Base-by-base conservation (phyloP, 1,140 invertebrate genomes). In the Batillaria attramentaria region DNA sequence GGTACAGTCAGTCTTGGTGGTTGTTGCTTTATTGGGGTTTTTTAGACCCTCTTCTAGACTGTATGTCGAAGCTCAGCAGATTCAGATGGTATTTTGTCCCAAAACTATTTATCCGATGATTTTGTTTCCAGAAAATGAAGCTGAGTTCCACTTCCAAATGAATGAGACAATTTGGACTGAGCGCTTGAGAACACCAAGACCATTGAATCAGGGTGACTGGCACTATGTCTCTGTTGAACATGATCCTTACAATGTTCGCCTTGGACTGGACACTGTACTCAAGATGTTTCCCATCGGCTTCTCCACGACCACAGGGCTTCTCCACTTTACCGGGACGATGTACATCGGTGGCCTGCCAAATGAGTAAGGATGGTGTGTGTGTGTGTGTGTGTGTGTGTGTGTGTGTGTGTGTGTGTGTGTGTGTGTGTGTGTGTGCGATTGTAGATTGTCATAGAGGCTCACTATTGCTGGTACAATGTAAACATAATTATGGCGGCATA, bases 171-270 rank as follows among this genome's bases (percentile, higher is more conserved):
- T 94, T 0, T 94, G 95, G 72, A 95, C 95, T 87, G 90, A 96
- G 46, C 95, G 95, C 66, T 95, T 98, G 41, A 95, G 94, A 86
- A 96, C 96, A 24, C 93, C 94, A 81, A 92, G 95, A 79, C 94
- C 95, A 88, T 92, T 98, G 5, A 97, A 97, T 87, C 95, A 94
- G 70, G 97, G 97, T 0, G 96, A 97, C 87, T 98, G 97, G 97
- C 97, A 98, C 87, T 96, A 97, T 91, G 95, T 98, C 81, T 96
- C 82, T 72, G 83, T 92, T 13, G 91, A 92, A 72, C 86, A 89
- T 87, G 97, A 98, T 90, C 94, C 95, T 86, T 95, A 97, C 90
- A 96, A 98, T 89, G 96, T 98, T 97, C 88, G 97, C 96, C 94
- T 94, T 98, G 74, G 97, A 97, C 87, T 95, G 94, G 42, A 79